These are phyloP conservation scores for Tiliacea citrago DNA, from an alignment of 2,888 invertebrate genomes.

Conservation along the genomic window DNA sequence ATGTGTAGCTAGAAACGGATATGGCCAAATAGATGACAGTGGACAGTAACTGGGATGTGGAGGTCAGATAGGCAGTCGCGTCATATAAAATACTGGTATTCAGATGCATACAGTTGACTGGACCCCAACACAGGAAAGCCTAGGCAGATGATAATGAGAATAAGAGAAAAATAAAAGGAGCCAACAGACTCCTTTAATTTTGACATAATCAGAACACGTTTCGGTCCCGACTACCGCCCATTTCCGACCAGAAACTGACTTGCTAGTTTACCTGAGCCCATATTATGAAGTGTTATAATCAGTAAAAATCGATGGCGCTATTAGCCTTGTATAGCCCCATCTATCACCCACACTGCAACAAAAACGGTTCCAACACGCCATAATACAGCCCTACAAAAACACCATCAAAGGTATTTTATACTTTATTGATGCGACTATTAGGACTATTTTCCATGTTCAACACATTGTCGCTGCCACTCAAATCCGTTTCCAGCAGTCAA, in stretches of 20 bases:
- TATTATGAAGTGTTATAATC: conserved; percentile 7
- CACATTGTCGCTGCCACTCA: not conserved
- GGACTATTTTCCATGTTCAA: conserved; percentile 6
- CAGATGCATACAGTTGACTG: not conserved
- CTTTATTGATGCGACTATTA: not conserved
- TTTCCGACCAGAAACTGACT: not conserved
- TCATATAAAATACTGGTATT: not conserved
- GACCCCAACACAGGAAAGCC: not conserved
- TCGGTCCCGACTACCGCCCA: not conserved
- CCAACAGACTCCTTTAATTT: not conserved
- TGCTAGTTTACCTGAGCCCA: not conserved
- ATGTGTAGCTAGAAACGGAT: conserved; percentile 24
- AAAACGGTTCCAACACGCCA: conserved; percentile 1
- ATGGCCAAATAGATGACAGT: not conserved
- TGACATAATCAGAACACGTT: not conserved
- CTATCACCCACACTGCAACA: conserved; percentile 33
- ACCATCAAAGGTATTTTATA: not conserved
- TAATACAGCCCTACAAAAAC: not conserved
- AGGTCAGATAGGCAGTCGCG: not conserved
- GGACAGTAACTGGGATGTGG: not conserved
- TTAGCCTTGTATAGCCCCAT: conserved; percentile 19
- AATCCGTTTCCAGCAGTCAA: conserved; percentile 17
- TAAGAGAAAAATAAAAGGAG: no score
- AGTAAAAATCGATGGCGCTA: conserved; percentile 18
- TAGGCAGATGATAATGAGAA: not conserved